A percentile compares a stretch with the other conserved stretches of the same genome.
Evolutionary conservation across 2,888 invertebrate genomes (phyloP).

Genomic region (Polyommatus iphigenia): DNA sequence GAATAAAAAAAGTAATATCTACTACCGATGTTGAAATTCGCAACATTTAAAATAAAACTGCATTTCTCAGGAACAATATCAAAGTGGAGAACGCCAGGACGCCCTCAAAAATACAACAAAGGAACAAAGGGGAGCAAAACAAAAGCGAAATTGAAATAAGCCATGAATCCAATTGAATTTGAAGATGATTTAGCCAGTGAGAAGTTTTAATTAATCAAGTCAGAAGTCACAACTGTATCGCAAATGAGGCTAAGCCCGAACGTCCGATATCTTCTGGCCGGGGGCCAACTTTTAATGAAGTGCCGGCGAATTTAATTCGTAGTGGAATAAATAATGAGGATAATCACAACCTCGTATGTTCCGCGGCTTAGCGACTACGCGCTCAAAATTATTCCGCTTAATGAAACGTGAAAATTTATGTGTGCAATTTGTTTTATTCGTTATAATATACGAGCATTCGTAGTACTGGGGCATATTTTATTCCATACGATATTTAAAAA

Average conservation of each 20-base stretch:
- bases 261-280: constrained; percentile 45
- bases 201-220: constrained; percentile 50
- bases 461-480: background rate
- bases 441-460: background rate
- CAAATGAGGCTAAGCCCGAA: constrained; percentile 42
- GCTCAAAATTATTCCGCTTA: constrained; percentile 28
- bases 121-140: constrained; percentile 9
- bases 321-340: constrained; percentile 59
- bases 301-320: constrained; percentile 46
- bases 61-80: background rate
- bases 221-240: constrained; percentile 45
- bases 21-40: background rate
- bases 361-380: constrained; percentile 18
- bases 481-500: background rate
- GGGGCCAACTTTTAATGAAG: constrained; percentile 47
- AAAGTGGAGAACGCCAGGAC: background rate
- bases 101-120: constrained; percentile 3
- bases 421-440: constrained; percentile 18
- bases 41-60: background rate
- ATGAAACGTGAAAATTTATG: constrained; percentile 28
- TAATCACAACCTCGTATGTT: constrained; percentile 48
- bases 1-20: background rate
- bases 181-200: constrained; percentile 41
- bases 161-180: constrained; percentile 24
- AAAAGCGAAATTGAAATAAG: constrained; percentile 14